phyloP scores from a whole-genome alignment of 2,113 vertebrate species.

The Varanus salvator region DNA sequence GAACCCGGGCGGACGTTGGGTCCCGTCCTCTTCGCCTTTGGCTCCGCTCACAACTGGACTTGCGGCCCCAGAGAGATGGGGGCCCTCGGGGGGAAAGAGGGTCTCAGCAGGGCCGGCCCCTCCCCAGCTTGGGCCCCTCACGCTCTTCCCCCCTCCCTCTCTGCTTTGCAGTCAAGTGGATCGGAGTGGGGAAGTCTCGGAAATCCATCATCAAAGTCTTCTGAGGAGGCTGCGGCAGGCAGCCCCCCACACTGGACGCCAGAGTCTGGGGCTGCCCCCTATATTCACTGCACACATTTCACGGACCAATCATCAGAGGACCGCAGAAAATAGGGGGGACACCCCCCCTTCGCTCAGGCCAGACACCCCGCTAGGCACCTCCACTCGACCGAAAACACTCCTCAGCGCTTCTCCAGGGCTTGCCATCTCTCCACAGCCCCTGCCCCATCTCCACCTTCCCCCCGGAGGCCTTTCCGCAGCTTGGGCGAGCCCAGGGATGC shows the following conservation, averaged over 20 bases:
- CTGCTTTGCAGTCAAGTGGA: conserved; percentile 30
- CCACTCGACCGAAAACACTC: background rate
- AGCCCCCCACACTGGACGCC: accelerated
- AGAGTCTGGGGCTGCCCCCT: background rate
- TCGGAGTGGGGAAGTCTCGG: conserved; percentile 33
- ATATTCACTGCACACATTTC: background rate
- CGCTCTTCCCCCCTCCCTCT: background rate
- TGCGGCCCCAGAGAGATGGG: no score
- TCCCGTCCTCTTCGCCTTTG: no score
- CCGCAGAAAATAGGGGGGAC: background rate
- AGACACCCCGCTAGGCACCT: background rate
- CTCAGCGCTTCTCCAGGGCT: background rate
- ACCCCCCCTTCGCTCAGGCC: background rate
- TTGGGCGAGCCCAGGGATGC: no score
- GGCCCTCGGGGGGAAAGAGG: no score
- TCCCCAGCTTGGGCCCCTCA: no score
- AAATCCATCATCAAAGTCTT: conserved; percentile 37
- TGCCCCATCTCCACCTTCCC: background rate
- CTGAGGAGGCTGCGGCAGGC: background rate
- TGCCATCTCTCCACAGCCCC: no score
- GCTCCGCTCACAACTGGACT: no score
- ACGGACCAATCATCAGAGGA: background rate
- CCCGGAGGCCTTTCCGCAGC: background rate
- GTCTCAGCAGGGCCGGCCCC: no score
- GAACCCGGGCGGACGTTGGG: no score